Base-by-base conservation (phyloP, 1,140 invertebrate species). In the Calephelis virginiensis region DNA sequence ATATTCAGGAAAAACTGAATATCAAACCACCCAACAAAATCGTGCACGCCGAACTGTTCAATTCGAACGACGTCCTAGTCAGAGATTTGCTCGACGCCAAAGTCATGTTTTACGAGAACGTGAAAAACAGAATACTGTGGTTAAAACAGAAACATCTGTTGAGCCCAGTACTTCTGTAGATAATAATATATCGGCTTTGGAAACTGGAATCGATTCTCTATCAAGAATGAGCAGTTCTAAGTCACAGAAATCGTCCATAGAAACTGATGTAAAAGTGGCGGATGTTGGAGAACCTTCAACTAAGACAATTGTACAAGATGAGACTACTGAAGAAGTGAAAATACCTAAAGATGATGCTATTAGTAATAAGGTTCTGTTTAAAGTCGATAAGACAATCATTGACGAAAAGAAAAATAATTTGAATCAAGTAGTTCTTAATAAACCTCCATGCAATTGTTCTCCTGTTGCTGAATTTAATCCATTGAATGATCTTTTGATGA, bases 61-160 rank as follows among this genome's bases (percentile, higher is more conserved):
- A 79, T 98, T 99, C 87, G 98, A 99, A 87, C 93, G 99, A 72
- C 94, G 98, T 66, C 98, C 98, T 0, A 99, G 98, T 92, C 98
- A 99, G 85, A 92, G 99, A 66, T 99, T 98, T 86, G 97, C 97
- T 28, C 93, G 98, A 60, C 92, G 98, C 60, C 97, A 97, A 83
- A 97, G 95, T 63, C 96, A 97, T 83, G 94, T 97, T 48, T 81
- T 96, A 14, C 86, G 95, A 38, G 96, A 97, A 81, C 92, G 95
- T 65, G 95, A 96, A 68, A 94, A 94, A 79, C 93, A 93, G 81
- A 89, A 75, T 75, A 77, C 73, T 68, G 74, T 71, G 13, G 56
- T 74, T 17, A 92, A 92, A 75, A 65, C 88, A n/a, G 92, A 92
- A 38, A 74, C 75, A 46, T 78, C 79, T 68, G 43, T 72, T 38